A percentile compares a stretch with the other conserved stretches of the same genome.
Conservation (phyloP, 2,113 vertebrate genomes). For the Colinus virginianus region DNA sequence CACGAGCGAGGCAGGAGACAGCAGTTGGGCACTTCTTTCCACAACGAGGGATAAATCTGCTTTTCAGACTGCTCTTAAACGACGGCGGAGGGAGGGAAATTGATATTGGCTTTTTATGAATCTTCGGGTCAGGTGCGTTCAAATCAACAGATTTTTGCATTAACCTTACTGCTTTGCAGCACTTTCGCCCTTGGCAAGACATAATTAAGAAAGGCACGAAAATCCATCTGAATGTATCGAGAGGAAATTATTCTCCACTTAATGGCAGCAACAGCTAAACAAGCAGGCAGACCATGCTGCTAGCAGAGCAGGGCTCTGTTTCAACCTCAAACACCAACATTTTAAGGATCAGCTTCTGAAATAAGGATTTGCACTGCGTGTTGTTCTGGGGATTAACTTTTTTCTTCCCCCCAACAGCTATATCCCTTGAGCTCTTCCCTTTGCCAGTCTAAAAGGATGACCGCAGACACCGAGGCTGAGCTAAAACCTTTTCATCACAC, state of each 20-base stretch:
- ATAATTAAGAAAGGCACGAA: constrained; percentile 63
- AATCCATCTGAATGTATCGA: constrained; percentile 47
- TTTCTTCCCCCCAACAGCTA: neutral
- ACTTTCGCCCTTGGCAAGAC: constrained; percentile 49
- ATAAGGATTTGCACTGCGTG: neutral
- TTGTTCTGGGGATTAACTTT: neutral
- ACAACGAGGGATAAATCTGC: neutral
- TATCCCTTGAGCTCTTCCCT: neutral
- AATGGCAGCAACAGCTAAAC: constrained; percentile 59
- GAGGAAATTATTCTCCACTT: constrained; percentile 64
- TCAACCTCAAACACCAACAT: neutral
- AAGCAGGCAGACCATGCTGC: constrained; percentile 27
- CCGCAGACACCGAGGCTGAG: neutral
- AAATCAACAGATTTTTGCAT: constrained; percentile 46
- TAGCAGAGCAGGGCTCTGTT: neutral
- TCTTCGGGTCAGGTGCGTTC: constrained; percentile 36
- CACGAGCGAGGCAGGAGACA: neutral
- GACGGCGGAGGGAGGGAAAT: constrained; percentile 12
- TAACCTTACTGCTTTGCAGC: constrained; percentile 43
- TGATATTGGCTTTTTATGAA: constrained; percentile 20
- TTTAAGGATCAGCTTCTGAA: neutral
- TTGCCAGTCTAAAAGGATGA: neutral
- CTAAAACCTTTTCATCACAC: neutral
- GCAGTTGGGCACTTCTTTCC: neutral
- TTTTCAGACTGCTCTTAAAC: constrained; percentile 37